These are phyloP conservation scores for Enteromius unitaeniatus DNA, from an alignment of 2,797 vertebrate genomes.

Conservation along the genomic window DNA sequence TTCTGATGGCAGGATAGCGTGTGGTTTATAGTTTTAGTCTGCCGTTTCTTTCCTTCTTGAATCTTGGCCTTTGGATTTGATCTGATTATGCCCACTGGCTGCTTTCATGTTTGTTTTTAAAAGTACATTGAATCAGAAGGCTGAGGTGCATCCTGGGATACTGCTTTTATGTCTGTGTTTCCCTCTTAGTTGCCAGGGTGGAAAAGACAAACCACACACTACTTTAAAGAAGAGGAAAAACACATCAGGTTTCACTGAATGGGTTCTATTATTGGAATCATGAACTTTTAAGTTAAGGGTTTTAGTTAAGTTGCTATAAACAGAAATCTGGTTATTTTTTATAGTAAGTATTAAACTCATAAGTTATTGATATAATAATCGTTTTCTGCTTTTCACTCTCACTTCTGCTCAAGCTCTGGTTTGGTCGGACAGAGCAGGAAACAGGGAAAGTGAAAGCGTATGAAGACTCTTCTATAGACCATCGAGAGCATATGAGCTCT, in stretches of 20 bases:
- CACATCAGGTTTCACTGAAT: neutral
- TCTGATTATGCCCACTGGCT: neutral
- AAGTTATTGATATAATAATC: neutral
- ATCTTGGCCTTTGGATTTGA: neutral
- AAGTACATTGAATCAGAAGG: neutral
- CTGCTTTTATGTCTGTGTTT: neutral
- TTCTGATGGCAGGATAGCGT: neutral
- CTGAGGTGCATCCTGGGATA: neutral
- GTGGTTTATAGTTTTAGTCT: neutral
- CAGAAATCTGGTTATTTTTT: neutral
- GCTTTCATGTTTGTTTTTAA: slow-evolving; percentile 20
- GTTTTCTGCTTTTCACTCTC: neutral
- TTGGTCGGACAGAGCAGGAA: neutral
- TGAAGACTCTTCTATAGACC: neutral
- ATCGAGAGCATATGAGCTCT: neutral
- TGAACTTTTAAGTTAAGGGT: neutral
- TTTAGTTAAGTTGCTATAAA: neutral
- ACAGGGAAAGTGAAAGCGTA: neutral
- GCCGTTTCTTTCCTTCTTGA: neutral
- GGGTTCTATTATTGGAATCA: neutral
- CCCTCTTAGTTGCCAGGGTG: neutral
- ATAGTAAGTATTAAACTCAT: neutral
- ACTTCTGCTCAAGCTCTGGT: slow-evolving; percentile 5
- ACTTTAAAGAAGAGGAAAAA: neutral
- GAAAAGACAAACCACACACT: neutral